These are phyloP conservation scores for Heliconius congener DNA, from an alignment of 1,140 invertebrate species.

Conservation along the genomic window DNA sequence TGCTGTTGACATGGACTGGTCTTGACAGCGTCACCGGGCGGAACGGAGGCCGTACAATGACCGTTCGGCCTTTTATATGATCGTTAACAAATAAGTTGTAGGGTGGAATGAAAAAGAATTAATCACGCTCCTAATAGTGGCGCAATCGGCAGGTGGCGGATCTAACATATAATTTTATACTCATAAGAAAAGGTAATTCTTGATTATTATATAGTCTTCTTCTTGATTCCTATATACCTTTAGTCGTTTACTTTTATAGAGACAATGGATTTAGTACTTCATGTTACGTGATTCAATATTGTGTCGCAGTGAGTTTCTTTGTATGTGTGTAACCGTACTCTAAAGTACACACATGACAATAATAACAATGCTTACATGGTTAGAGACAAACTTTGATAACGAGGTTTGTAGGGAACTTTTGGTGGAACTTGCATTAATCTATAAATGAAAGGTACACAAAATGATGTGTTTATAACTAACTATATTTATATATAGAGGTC, in stretches of 20 bases:
- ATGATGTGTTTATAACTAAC: neutral
- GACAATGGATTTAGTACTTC: neutral
- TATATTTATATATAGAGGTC: neutral
- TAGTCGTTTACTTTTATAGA: too few relatives aligned
- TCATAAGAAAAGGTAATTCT: too few relatives aligned
- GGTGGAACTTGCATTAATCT: conserved; percentile 32
- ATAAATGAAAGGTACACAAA: conserved; percentile 16
- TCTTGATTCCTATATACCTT: too few relatives aligned
- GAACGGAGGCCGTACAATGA: too few relatives aligned
- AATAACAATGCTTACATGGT: conserved; percentile 34
- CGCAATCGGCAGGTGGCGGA: too few relatives aligned
- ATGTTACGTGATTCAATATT: neutral
- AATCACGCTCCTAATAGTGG: too few relatives aligned
- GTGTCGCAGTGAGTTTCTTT: neutral
- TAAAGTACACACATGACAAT: conserved; percentile 25
- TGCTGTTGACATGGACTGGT: too few relatives aligned
- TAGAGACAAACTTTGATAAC: conserved; percentile 36
- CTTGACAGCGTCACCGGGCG: too few relatives aligned
- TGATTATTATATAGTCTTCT: too few relatives aligned
- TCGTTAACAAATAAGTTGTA: too few relatives aligned
- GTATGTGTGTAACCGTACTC: neutral
- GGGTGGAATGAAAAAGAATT: too few relatives aligned
- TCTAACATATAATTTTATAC: accelerated
- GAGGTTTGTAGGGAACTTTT: conserved; percentile 27
- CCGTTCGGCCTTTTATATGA: too few relatives aligned